Base-by-base conservation (phyloP, 2,888 invertebrate genomes). In the Apamea monoglypha region DNA sequence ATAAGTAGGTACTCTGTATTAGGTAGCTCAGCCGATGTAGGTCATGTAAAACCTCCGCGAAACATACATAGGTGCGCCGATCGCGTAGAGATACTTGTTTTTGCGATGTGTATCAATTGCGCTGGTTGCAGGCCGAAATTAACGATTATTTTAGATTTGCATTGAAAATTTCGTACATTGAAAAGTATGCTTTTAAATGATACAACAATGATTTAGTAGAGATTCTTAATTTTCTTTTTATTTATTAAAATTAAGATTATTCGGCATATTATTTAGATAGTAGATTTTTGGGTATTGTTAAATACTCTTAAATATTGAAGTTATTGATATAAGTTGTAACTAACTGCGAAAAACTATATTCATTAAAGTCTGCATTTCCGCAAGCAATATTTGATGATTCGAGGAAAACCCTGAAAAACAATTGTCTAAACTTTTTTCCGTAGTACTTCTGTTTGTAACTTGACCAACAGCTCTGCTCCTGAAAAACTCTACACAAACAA, bases 401-500 rank as follows among this genome's bases (percentile, higher is more conserved):
- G 6, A 67, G 16, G 25, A 56, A 67, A 67, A 21, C 21, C 29
- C 50, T 40, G 50, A 81, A 63, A 71, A 56, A 68, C 1, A 36
- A 29, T 47, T 61, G 25, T 61, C 16, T 32, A n/a, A 84, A 40
- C 44, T 44, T 64, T 16, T n/a, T 36, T 63, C 59, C 32, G 44
- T 5, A 18, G 61, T 71, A 36, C 56, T 82, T 63, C 32, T 16
- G 64, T 68, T 74, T 64, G 61, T 64, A 72, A 72, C 72, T 78
- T 72, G 56, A 50, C 16, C 70, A 67, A 53, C n/a, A n/a, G n/a
- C 40, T 70, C 84, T 50, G 63, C 47, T 72, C 8, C 87, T 84
- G 64, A 79, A 79, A 84, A 87, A 84, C 53, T 81, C 76, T 77
- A 68, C n/a, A 72, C 14, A 73, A 79, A 50, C 64, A 80, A 66